phyloP scores from a whole-genome alignment of 2,113 vertebrate genomes.

The Romanogobio albipinnatus region DNA sequence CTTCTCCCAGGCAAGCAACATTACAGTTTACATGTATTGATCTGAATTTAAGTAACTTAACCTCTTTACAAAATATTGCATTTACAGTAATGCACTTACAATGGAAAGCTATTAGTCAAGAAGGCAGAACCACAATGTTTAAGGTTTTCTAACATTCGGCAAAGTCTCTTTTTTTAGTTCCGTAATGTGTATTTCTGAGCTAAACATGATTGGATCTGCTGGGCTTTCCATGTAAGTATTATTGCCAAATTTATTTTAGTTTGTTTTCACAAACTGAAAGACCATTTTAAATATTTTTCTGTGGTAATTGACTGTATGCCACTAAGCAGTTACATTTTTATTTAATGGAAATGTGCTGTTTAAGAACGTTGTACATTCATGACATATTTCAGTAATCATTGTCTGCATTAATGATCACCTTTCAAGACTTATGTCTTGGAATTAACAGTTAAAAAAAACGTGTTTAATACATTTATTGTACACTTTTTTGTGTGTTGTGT shows the following conservation, averaged over 20 bases:
- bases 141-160: not conserved
- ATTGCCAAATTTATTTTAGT: not conserved
- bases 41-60: not conserved
- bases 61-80: not conserved
- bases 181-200: not conserved
- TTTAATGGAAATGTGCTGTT: not conserved
- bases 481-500: not conserved
- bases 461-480: not conserved
- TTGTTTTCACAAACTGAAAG: not conserved
- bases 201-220: not conserved
- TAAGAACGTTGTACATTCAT: not conserved
- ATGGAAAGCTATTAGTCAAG: not conserved
- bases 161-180: not conserved
- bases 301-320: not conserved
- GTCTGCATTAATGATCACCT: not conserved
- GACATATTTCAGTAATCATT: not conserved
- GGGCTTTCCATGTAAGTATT: not conserved
- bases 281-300: not conserved
- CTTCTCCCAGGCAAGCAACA: not conserved
- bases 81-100: conserved; percentile 10
- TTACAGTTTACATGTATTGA: conserved; percentile 11
- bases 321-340: not conserved
- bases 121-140: not conserved
- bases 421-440: not conserved
- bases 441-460: not conserved